Evolutionary conservation across 92 coral and sea anemone genomes (phyloP), one percentile per base, ranked within the genome.

Genomic region (Bergia sp.): DNA sequence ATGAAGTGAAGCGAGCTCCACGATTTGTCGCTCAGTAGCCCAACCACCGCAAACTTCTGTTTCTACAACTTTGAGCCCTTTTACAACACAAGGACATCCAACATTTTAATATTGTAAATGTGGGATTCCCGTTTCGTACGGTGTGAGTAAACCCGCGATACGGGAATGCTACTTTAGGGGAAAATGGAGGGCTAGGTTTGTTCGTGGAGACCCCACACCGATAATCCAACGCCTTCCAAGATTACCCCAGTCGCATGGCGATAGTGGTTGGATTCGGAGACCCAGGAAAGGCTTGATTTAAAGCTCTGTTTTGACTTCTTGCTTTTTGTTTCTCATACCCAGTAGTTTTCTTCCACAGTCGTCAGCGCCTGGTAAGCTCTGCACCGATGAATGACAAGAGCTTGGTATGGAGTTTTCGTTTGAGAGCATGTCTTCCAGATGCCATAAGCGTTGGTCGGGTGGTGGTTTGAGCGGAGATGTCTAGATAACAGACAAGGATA

Each of bases 401-500:
- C 91, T 76, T 16, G 88, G 81, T 18, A 80, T 15, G 3, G 97
- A 94, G 37, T 93, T 92, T 37, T 90, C 93, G 8, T 94, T 95
- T 4, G 94, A 89, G 79, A 94, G 90, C 66, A 92, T 89, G 45
- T 92, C 95, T n/a, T 92, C 95, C n/a, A 94, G 85, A 16, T 85
- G 86, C 97, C 97, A 94, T 69, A 94, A 82, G 72, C 97, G 90
- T 81, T 94, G 97, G 89, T 94, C 97, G 38, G 97, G 97, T 0
- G 97, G 97, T 12, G 86, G 84, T 89, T 91, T 91, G 76, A 94
- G 90, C 2, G 95, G 95, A 21, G 97, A 94, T 73, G 88, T 90
- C 97, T 94, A 67, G 47, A 44, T 73, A 89, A 55, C 58, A 81
- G 78, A 67, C 15, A 85, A 37, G 39, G 18, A 44, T 58, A 57